Base-by-base conservation (phyloP, 2,797 vertebrate genomes). In the Amazonetta brasiliensis region DNA sequence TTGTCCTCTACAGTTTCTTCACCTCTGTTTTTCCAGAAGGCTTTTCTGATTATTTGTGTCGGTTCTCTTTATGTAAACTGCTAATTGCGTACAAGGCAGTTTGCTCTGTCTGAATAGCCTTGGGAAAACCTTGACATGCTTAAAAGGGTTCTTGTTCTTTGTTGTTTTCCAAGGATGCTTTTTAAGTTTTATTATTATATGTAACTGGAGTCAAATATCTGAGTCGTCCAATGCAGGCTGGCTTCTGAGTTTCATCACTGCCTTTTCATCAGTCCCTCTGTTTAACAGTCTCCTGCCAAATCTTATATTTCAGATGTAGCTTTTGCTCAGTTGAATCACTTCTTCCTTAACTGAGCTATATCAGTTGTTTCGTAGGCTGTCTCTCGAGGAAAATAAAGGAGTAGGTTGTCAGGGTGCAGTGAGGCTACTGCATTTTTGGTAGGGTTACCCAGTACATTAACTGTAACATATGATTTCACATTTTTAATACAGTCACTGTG, bases 61-160 rank as follows among this genome's bases (percentile, higher is more conserved):
- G n/a, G 62, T 43, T 82, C 74, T 75, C 52, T 89, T 88, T 71
- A 7, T 92, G 56, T 63, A 91, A 94, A 78, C 89, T 79, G 63
- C 78, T 91, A 28, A 87, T 79, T 82, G 92, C 56, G 69, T 56
- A 39, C 46, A 39, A 56, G 78, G 81, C 91, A 94, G 81, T 84
- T 52, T 84, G 86, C 58, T 76, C 50, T 77, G 35, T 74, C 88
- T 50, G 48, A 14, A 5, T 64, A 93, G 80, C 69, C 73, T 88
- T 88, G 80, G 33, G 33, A 81, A 50, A 80, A 67, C 41, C 35
- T 60, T 72, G 58, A 28, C 21, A 7, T 86, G 37, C 33, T 93
- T 74, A 21, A 68, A 39, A 84, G 25, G 35, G 50, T 50, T 88
- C 48, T 33, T 77, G 74, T 31, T 46, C 12, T 21, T 5, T 26